Evolutionary conservation across 2,888 invertebrate genomes (phyloP).

Genomic region (Xylocampa areola): DNA sequence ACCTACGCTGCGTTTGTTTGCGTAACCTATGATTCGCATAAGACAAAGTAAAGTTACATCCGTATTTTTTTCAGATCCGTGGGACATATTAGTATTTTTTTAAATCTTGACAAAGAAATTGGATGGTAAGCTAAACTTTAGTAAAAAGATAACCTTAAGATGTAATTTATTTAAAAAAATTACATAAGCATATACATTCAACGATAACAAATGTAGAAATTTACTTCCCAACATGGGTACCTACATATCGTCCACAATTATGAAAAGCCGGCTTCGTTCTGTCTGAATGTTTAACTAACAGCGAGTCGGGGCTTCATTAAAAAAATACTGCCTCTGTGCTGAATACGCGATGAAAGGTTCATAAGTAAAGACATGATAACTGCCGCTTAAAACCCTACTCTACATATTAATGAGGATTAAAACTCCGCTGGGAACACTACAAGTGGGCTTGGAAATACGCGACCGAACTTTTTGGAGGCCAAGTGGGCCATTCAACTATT

Average conservation of each 20-base stretch:
- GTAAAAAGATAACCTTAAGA: too few relatives aligned
- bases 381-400: conserved; percentile 28
- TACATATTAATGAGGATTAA: conserved; percentile 43
- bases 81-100: too few relatives aligned
- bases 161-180: too few relatives aligned
- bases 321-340: conserved; percentile 39
- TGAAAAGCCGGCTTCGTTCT: conserved; percentile 26
- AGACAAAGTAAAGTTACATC: too few relatives aligned
- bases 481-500: neutral
- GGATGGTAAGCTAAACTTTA: too few relatives aligned
- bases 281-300: conserved; percentile 38
- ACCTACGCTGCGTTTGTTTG: too few relatives aligned
- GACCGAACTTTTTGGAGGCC: conserved; percentile 1
- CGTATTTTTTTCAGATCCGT: too few relatives aligned
- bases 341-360: conserved; percentile 44
- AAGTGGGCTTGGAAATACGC: conserved; percentile 17
- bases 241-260: conserved; percentile 13
- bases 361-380: conserved; percentile 42
- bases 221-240: too few relatives aligned
- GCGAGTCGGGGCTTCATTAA: conserved; percentile 45
- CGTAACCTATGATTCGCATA: too few relatives aligned
- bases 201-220: too few relatives aligned
- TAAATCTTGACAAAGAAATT: too few relatives aligned
- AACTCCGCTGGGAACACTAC: conserved; percentile 17
- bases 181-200: too few relatives aligned